Base-by-base conservation (phyloP, 2,888 invertebrate genomes). In the Hirtodrosophila cameraria region DNA sequence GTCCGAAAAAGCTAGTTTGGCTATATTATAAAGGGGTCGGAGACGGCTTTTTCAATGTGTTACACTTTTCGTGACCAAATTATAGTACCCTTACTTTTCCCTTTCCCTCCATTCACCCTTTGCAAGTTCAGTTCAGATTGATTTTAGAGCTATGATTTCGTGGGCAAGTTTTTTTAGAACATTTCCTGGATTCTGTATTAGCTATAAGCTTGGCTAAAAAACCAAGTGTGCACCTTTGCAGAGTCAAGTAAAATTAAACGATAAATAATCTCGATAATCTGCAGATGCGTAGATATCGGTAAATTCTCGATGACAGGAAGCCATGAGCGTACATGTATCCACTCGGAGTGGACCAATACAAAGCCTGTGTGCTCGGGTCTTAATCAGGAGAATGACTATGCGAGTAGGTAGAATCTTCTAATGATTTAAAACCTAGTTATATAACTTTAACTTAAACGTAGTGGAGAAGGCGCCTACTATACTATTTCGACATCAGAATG, bases 391-490 rank as follows among this genome's bases (percentile, higher is more conserved):
- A 95, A 96, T 77, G 96, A 97, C 87, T 96, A 96, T 89, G 96
- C 96, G 11, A 94, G 95, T 95, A 91, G 92, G 94, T 92, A 36
- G 4, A 2, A 12, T 7, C 1, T n/a, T 1, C n/a, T 0, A 18
- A 1, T 3, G 0, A 1, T 3, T 6, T 8, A 7, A n/a, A 15
- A 5, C 3, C n/a, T 11, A 13, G 13, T 28, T 4, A 1, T 1
- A 8, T 8, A 15, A 20, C 4, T 1, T 7, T n/a, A n/a, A 8
- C 1, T 8, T 11, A 8, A 25, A 11, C 30, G 9, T 50, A 95
- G 95, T 96, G 94, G 96, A 96, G 87, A 96, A 96, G 88, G 94
- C 96, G 0, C 96, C 97, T 0, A 96, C 97, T 0, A 95, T 97
- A 69, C 91, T 96, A 41, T 96, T 97, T 89, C 92, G 96, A 0